These are phyloP conservation scores for Drosophila subobscura DNA, from an alignment of 1,140 invertebrate genomes.

Conservation along the genomic window DNA sequence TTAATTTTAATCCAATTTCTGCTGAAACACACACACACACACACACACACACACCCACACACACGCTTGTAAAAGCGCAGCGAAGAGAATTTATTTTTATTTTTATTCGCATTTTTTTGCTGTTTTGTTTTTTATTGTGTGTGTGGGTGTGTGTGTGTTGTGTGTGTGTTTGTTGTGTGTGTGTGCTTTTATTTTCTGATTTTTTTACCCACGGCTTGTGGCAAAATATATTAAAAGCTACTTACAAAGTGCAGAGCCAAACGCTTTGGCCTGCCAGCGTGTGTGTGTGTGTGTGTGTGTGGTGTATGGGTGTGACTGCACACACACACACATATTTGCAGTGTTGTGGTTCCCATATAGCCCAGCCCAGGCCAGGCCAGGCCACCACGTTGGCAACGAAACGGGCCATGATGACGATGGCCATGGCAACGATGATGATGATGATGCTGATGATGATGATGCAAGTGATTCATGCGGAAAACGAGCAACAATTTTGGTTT, in stretches of 20 bases:
- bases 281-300: conserved; percentile 14
- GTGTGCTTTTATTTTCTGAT: conserved; percentile 32
- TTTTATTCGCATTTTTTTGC: conserved; percentile 13
- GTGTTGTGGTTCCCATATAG: conserved; percentile 62
- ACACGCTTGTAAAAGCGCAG: conserved; percentile 31
- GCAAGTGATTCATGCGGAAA: conserved; percentile 81
- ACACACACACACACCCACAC: conserved; percentile 28
- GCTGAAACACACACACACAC: conserved; percentile 27
- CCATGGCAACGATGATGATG: conserved; percentile 6
- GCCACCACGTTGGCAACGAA: conserved; percentile 29
- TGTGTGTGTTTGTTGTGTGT: conserved; percentile 7
- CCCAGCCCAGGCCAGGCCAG: not conserved
- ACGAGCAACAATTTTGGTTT: conserved; percentile 81
- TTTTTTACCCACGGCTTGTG: conserved; percentile 60
- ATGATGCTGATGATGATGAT: conserved; percentile 60
- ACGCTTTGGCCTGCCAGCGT: conserved; percentile 38
- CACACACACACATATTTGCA: conserved; percentile 56
- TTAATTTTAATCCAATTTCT: conserved; percentile 77
- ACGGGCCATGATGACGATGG: conserved; percentile 22
- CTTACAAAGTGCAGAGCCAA: conserved; percentile 77
- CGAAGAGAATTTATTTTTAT: conserved; percentile 52
- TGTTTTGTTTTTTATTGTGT: not conserved
- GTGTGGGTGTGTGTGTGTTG: not conserved
- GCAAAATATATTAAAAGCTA: conserved; percentile 82
- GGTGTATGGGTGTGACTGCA: conserved; percentile 11